Base-by-base conservation (phyloP, 2,113 vertebrate species). In the Psilopsiagon aurifrons region DNA sequence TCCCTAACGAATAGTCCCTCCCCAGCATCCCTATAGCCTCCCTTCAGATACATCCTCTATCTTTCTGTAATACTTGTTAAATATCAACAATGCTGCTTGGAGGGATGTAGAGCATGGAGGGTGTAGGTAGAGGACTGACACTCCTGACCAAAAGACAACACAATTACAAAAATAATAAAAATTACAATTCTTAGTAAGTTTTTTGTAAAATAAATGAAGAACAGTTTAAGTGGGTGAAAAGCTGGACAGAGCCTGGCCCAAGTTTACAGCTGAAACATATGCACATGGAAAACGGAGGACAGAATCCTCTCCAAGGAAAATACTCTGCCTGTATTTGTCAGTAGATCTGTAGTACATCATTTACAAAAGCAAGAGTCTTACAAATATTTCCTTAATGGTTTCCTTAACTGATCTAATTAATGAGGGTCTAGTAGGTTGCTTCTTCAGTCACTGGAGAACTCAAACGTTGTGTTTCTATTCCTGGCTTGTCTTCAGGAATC, bases 341-440 rank as follows among this genome's bases (percentile, higher is more conserved):
- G 44, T 67, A 35, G 6, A 57, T 75, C 29, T 41, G 24, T 31
- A 86, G 16, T 46, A 69, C 31, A 81, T 11, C 5, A 77, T 81
- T 80, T 94, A 43, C 41, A 93, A 95, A 96, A 68, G 47, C 51
- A 77, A 67, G 37, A 41, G 57, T 62, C 43, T 92, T 92, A 91
- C 33, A 86, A 89, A 91, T 59, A 44, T 63, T 83, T 88, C 57
- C 70, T 84, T 79, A 64, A 75, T 44, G 28, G 33, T 59, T 76
- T 91, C 44, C 39, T 49, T 94, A 92, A 93, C 93, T 83, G 83
- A 73, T 88, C 24, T 93, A 82, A 90, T 93, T 57, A 80, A 91
- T 7, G 4, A 81, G 37, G 29, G 43, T 47, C 51, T 85, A 66
- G n/a, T 29, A 69, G n/a, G n/a, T 64, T 85, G 29, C 86, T 94